These are phyloP conservation scores for Xylocopa sonorina DNA, from an alignment of 1,140 invertebrate species.

Conservation along the genomic window DNA sequence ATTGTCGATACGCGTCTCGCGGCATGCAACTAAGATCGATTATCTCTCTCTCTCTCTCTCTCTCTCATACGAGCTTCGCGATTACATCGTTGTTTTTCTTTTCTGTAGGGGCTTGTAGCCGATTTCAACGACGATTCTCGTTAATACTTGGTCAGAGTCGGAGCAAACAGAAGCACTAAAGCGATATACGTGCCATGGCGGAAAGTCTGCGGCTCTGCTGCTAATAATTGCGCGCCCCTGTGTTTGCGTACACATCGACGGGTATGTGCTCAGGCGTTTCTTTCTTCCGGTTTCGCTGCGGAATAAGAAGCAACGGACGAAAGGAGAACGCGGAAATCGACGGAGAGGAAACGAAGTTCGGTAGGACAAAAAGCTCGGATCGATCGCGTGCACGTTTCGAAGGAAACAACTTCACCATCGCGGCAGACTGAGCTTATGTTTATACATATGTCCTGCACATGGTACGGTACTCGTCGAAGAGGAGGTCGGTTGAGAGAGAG, in stretches of 20 bases:
- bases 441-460: constrained; percentile 81
- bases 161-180: constrained; percentile 68
- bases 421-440: constrained; percentile 75
- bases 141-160: constrained; percentile 74
- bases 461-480: constrained; percentile 71
- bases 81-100: too few species aligned
- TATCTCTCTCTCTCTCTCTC: too few species aligned
- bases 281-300: not conserved
- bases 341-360: not conserved
- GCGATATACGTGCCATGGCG: constrained; percentile 70
- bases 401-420: constrained; percentile 59
- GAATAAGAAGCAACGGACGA: not conserved
- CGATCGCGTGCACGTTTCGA: constrained; percentile 62
- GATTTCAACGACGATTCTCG: too few species aligned
- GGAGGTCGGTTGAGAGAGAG: constrained; percentile 46
- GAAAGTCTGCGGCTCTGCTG: constrained; percentile 69
- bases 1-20: too few species aligned
- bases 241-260: constrained; percentile 52
- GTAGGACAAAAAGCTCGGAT: constrained; percentile 39
- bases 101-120: too few species aligned
- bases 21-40: too few species aligned
- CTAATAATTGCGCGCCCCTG: constrained; percentile 66
- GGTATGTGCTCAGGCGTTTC: constrained; percentile 29
- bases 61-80: too few species aligned
- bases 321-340: not conserved